phyloP scores from a whole-genome alignment of 2,888 invertebrate species.

The Noctua janthe region DNA sequence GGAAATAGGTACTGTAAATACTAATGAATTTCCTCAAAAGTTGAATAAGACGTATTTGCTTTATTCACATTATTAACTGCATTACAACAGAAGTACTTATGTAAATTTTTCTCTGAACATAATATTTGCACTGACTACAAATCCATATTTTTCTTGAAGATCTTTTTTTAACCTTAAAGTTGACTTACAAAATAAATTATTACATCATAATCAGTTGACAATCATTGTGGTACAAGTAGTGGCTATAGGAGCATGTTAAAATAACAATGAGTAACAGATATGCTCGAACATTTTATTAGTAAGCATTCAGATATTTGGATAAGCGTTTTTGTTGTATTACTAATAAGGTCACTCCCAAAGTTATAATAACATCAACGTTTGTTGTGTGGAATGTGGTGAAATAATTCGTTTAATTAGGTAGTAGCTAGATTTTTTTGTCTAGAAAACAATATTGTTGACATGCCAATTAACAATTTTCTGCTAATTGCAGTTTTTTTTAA shows the following conservation, averaged over 20 bases:
- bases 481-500: too few relatives aligned
- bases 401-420: background rate
- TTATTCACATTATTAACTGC: background rate
- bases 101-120: slow-evolving; percentile 10
- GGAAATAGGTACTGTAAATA: too few relatives aligned
- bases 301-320: slow-evolving; percentile 34
- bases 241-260: slow-evolving; percentile 21
- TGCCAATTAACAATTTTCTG: background rate
- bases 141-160: slow-evolving; percentile 4
- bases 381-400: slow-evolving; percentile 3
- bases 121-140: slow-evolving; percentile 13
- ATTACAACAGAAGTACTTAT: background rate
- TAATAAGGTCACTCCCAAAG: slow-evolving; percentile 46
- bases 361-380: slow-evolving; percentile 26
- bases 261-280: slow-evolving; percentile 38
- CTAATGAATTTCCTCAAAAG: background rate
- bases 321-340: slow-evolving; percentile 31
- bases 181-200: slow-evolving; percentile 30
- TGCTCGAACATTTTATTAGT: slow-evolving; percentile 26
- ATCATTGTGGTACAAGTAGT: slow-evolving; percentile 21
- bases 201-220: slow-evolving; percentile 40
- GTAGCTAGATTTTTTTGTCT: background rate
- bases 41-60: background rate
- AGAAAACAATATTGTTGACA: background rate
- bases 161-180: slow-evolving; percentile 6